These are phyloP conservation scores for Mesoclemmys tuberculata DNA, from an alignment of 2,113 vertebrate species.

Conservation along the genomic window DNA sequence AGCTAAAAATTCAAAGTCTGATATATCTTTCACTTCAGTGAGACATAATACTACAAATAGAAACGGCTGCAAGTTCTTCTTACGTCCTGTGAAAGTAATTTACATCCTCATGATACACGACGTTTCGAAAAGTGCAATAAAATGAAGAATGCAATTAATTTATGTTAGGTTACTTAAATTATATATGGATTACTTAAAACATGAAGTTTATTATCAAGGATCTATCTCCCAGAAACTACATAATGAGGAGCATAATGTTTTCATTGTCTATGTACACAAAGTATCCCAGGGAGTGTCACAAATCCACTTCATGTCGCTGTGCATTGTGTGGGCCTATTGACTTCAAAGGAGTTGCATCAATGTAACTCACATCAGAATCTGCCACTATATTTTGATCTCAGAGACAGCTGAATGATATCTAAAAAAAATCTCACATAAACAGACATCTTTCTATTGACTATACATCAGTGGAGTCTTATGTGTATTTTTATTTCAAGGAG, in stretches of 20 bases:
- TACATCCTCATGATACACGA: neutral
- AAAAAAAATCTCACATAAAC: constrained; percentile 48
- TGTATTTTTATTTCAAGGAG: constrained; percentile 43
- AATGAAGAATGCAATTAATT: constrained; percentile 63
- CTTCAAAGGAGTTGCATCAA: constrained; percentile 27
- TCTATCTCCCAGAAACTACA: constrained; percentile 39
- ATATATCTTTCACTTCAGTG: constrained; percentile 6
- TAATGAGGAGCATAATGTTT: constrained; percentile 25
- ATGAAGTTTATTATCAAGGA: constrained; percentile 33
- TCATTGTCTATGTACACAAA: constrained; percentile 5
- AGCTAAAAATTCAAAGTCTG: constrained; percentile 18
- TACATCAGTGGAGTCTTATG: constrained; percentile 17
- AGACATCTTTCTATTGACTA: constrained; percentile 49
- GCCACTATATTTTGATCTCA: constrained; percentile 58
- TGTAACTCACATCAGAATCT: constrained; percentile 47
- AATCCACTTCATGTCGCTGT: constrained; percentile 19
- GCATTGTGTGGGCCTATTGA: constrained; percentile 19
- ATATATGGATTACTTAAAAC: constrained; percentile 23
- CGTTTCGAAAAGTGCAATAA: constrained; percentile 46
- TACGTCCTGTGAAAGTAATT: constrained; percentile 4
- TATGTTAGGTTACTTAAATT: constrained; percentile 46
- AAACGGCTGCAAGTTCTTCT: neutral
- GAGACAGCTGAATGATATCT: constrained; percentile 60
- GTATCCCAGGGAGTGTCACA: constrained; percentile 27
- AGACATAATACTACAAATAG: neutral